phyloP scores from a whole-genome alignment of 2,888 invertebrate species.

The Tenthredo amoena region DNA sequence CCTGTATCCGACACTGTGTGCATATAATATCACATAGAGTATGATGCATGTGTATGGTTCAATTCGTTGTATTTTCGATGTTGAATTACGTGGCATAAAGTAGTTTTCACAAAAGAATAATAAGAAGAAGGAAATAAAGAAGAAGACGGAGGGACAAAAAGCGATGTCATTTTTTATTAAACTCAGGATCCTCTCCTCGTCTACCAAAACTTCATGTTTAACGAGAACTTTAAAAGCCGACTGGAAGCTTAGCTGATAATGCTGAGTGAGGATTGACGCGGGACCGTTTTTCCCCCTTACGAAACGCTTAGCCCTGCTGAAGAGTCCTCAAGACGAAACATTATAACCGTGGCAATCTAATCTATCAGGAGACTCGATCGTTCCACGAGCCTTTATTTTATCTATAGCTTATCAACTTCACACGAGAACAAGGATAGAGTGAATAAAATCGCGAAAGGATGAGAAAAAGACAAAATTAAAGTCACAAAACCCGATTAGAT shows the following conservation, averaged over 20 bases:
- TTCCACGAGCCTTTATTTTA: not conserved
- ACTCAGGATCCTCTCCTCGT: not conserved
- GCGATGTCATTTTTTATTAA: conserved; percentile 12
- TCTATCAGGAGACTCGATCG: not conserved
- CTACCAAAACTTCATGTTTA: conserved; percentile 24
- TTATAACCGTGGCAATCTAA: not conserved
- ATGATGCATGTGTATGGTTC: too few species aligned
- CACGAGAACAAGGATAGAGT: not conserved
- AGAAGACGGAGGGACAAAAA: not conserved
- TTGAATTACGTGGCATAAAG: too few species aligned
- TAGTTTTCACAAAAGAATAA: not conserved
- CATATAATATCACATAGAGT: not conserved
- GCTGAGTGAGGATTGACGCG: conserved; percentile 27
- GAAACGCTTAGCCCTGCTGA: not conserved
- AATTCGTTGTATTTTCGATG: not conserved
- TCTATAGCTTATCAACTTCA: not conserved
- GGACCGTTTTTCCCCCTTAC: not conserved
- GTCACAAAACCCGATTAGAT: not conserved
- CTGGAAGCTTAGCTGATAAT: conserved; percentile 25
- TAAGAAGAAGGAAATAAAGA: not conserved
- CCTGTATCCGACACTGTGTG: not conserved
- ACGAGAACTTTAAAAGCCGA: conserved; percentile 24
- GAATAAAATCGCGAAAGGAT: not conserved
- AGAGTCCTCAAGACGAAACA: not conserved
- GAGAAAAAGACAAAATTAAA: not conserved